phyloP scores from a whole-genome alignment of 1,140 invertebrate genomes.

The Drosophila pallidifrons region DNA sequence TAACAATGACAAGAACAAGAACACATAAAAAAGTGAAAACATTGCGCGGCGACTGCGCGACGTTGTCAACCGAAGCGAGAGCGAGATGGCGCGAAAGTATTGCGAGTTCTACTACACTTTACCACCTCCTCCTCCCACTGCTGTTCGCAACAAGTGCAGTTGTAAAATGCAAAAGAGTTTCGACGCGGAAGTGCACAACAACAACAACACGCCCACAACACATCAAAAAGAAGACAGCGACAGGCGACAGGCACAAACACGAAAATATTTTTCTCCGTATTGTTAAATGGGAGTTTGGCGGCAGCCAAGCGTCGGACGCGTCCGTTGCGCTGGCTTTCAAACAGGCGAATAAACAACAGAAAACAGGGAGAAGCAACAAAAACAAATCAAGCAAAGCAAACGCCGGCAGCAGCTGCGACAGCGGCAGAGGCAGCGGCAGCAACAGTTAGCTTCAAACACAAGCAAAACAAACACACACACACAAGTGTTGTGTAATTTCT shows the following conservation, averaged over 20 bases:
- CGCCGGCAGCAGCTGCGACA: conserved; percentile 15
- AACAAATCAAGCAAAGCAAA: conserved; percentile 43
- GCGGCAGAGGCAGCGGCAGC: conserved; percentile 19
- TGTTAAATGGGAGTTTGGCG: conserved; percentile 34
- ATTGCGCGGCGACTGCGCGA: conserved; percentile 50
- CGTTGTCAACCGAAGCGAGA: conserved; percentile 28
- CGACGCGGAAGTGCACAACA: conserved; percentile 52
- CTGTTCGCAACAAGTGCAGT: conserved; percentile 7
- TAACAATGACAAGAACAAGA: conserved; percentile 17
- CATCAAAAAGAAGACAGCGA: conserved; percentile 25
- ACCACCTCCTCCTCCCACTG: neutral
- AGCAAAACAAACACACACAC: neutral
- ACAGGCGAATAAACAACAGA: conserved; percentile 54
- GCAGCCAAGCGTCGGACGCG: conserved; percentile 35
- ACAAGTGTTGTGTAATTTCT: neutral
- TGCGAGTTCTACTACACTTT: neutral
- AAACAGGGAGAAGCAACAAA: conserved; percentile 45
- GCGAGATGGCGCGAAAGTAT: neutral
- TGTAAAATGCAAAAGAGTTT: conserved; percentile 72
- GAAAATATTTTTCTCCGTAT: conserved; percentile 1
- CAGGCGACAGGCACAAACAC: conserved; percentile 20
- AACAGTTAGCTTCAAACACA: conserved; percentile 43
- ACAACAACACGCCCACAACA: conserved; percentile 25
- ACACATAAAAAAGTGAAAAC: conserved; percentile 10
- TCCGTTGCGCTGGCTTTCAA: conserved; percentile 54